phyloP scores from a whole-genome alignment of 2,797 vertebrate genomes.

The Crocodylus rhombifer region DNA sequence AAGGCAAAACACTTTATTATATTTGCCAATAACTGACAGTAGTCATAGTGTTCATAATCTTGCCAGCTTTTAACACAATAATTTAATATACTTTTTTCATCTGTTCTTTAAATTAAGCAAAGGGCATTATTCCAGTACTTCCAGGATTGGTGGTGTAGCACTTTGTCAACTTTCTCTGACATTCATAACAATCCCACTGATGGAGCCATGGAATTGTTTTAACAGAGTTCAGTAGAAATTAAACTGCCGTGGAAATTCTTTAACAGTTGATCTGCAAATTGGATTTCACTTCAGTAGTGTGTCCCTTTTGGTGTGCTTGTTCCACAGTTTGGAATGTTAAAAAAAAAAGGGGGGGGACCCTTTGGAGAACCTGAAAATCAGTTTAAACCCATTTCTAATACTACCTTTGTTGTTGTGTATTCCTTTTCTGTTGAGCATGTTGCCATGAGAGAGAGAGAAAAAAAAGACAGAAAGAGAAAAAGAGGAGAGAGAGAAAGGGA shows the following conservation, averaged over 20 bases:
- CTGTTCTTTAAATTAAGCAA: constrained; percentile 67
- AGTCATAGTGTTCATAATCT: neutral
- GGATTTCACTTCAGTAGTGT: neutral
- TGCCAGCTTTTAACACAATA: neutral
- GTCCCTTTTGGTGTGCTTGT: neutral
- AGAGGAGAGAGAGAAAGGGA: too few species aligned
- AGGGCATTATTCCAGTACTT: constrained; percentile 40
- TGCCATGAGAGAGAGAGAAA: too few species aligned
- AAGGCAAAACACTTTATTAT: constrained; percentile 17
- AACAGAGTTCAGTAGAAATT: constrained; percentile 44
- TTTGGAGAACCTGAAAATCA: constrained; percentile 25
- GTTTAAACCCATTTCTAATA: neutral
- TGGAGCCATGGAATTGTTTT: constrained; percentile 58
- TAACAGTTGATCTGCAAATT: constrained; percentile 30
- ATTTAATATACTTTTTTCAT: constrained; percentile 51
- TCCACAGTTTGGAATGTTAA: neutral
- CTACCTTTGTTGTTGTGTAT: too few species aligned
- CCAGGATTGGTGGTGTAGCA: constrained; percentile 52
- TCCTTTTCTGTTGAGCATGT: too few species aligned
- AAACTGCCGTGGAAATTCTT: constrained; percentile 48
- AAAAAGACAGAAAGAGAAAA: too few species aligned
- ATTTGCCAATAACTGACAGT: neutral
- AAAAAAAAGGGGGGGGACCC: neutral
- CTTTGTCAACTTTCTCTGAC: constrained; percentile 63
- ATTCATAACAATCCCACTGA: constrained; percentile 33